These are phyloP conservation scores for Mylabris phalerata DNA, from an alignment of 1,140 invertebrate species.

Conservation along the genomic window DNA sequence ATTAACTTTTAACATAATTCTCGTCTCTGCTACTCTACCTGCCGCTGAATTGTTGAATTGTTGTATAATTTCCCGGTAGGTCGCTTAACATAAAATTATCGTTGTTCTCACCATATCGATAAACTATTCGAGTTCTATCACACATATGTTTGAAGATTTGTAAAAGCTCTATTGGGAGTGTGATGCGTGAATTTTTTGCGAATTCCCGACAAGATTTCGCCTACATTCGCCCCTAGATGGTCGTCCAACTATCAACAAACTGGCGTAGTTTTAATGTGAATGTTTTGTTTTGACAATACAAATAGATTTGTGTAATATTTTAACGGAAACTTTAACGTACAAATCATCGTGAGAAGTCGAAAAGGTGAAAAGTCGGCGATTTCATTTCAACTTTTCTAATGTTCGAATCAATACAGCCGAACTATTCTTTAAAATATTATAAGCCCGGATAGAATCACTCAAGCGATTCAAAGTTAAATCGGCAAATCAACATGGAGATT, in stretches of 20 bases:
- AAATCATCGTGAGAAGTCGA: conserved; percentile 31
- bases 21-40: conserved; percentile 13
- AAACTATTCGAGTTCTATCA: too few species aligned
- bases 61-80: conserved; percentile 30
- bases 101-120: conserved; percentile 4
- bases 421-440: too few species aligned
- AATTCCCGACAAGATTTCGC: conserved; percentile 21
- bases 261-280: conserved; percentile 12
- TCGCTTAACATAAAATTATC: conserved; percentile 31
- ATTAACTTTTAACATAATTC: conserved; percentile 31
- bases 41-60: conserved; percentile 11
- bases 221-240: conserved; percentile 1
- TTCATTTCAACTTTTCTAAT: too few species aligned
- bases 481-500: too few species aligned
- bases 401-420: too few species aligned
- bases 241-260: not conserved
- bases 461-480: too few species aligned
- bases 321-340: conserved; percentile 23
- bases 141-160: conserved; percentile 1
- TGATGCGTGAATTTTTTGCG: conserved; percentile 19
- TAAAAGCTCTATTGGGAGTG: conserved; percentile 1
- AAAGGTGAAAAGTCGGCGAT: conserved; percentile 16
- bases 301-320: conserved; percentile 24
- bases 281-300: conserved; percentile 7
- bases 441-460: too few species aligned